Percentiles rank a stretch among this genome's conserved stretches.
phyloP scores from a whole-genome alignment of 2,888 invertebrate genomes.

The Parasteatoda lunata region DNA sequence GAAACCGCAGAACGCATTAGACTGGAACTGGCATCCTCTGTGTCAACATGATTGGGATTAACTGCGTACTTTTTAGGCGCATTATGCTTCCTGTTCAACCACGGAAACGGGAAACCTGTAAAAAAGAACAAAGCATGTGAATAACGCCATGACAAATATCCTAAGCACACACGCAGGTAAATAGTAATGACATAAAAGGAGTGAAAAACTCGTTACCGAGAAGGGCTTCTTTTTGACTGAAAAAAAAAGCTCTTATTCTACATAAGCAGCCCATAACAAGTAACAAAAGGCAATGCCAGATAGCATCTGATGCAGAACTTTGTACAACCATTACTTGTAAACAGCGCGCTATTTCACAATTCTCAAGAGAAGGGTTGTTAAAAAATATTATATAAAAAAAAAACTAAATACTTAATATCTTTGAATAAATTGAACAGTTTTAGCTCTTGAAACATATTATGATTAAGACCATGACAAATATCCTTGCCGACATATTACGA shows the following conservation, averaged over 20 bases:
- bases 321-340: conserved; percentile 28
- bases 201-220: conserved; percentile 41
- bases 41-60: conserved; percentile 35
- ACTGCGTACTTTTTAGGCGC: conserved; percentile 66
- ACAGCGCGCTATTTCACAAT: conserved; percentile 39
- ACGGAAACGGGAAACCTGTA: conserved; percentile 68
- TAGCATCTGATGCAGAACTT: conserved; percentile 66
- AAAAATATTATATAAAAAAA: too few relatives aligned
- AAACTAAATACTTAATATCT: too few relatives aligned
- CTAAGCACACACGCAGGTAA: conserved; percentile 42
- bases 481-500: too few relatives aligned
- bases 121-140: conserved; percentile 60
- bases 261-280: conserved; percentile 44
- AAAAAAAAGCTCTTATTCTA: conserved; percentile 38
- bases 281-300: conserved; percentile 57
- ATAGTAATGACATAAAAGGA: conserved; percentile 27
- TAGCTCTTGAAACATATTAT: too few relatives aligned
- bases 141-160: conserved; percentile 58
- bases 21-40: conserved; percentile 28
- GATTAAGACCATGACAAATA: too few relatives aligned
- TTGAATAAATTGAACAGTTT: too few relatives aligned
- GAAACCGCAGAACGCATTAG: conserved; percentile 58
- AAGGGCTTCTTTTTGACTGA: conserved; percentile 40
- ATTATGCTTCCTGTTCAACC: conserved; percentile 66
- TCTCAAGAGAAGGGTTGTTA: neutral